Percentiles rank a stretch among this genome's conserved stretches.
Conservation (phyloP, 2,797 vertebrate species). For the Odontamblyopus rebecca region DNA sequence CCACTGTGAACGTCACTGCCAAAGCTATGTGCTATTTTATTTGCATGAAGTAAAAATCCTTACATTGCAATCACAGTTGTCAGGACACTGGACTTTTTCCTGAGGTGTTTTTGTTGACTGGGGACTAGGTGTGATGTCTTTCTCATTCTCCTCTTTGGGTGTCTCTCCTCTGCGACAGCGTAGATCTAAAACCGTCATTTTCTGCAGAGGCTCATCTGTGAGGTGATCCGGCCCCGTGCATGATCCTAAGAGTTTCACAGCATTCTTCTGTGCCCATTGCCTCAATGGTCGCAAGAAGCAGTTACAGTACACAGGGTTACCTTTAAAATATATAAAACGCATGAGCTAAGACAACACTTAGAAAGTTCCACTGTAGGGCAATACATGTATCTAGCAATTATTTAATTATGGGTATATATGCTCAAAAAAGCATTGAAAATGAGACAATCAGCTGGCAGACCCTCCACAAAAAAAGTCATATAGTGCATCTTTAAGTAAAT, state of each 20-base stretch:
- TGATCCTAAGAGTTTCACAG: constrained; percentile 74
- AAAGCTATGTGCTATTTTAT: too few relatives aligned
- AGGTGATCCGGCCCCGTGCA: constrained; percentile 81
- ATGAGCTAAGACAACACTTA: neutral
- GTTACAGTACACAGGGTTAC: constrained; percentile 87
- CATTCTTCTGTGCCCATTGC: constrained; percentile 69
- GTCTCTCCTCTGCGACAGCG: constrained; percentile 67
- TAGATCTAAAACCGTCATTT: constrained; percentile 75
- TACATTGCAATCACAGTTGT: constrained; percentile 79
- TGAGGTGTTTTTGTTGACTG: neutral
- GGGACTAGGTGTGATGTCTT: constrained; percentile 22
- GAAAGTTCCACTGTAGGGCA: neutral
- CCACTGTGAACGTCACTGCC: neutral
- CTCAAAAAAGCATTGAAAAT: too few relatives aligned
- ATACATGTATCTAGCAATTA: neutral
- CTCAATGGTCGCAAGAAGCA: constrained; percentile 83
- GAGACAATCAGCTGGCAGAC: too few relatives aligned
- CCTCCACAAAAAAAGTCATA: too few relatives aligned
- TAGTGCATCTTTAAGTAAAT: neutral
- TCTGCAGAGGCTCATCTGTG: constrained; percentile 79
- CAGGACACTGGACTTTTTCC: constrained; percentile 75
- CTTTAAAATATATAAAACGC: constrained; percentile 35
- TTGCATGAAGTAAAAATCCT: constrained; percentile 25
- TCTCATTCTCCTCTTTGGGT: constrained; percentile 51
- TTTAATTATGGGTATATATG: neutral